phyloP scores from a whole-genome alignment of 2,113 vertebrate genomes.

The Pogonocichla stellata region DNA sequence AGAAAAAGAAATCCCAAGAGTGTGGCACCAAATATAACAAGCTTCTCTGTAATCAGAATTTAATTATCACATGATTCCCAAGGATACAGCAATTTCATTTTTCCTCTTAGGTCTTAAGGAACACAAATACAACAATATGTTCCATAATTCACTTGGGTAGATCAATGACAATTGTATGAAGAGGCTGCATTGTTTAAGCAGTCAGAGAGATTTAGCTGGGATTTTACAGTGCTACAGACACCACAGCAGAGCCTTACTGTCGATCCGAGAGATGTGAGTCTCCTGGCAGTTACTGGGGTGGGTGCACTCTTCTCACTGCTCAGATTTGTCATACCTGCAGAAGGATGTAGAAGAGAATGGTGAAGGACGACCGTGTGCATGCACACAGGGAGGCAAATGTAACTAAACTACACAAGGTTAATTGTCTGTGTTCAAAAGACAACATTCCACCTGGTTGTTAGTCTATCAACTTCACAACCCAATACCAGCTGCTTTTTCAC shows the following conservation, averaged over 20 bases:
- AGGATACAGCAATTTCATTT: background rate
- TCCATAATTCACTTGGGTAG: background rate
- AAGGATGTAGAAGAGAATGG: fast-evolving
- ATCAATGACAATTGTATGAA: background rate
- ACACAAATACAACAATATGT: fast-evolving
- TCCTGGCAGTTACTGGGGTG: constrained; percentile 38
- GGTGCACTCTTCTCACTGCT: constrained; percentile 9
- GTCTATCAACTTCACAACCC: background rate
- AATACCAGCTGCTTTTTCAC: background rate
- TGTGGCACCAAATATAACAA: background rate
- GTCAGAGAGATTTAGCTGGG: background rate
- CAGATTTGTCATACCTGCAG: background rate
- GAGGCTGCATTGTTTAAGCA: background rate
- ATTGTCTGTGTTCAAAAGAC: background rate
- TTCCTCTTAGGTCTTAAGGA: background rate
- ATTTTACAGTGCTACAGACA: background rate
- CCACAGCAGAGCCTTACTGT: constrained; percentile 48
- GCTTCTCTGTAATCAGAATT: background rate
- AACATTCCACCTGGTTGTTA: background rate
- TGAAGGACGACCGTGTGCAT: fast-evolving
- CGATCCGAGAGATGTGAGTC: background rate
- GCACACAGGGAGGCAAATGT: background rate
- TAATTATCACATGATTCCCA: fast-evolving
- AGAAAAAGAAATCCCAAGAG: background rate
- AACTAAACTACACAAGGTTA: background rate